Percentiles rank a stretch among this genome's conserved stretches.
Evolutionary conservation across 2,797 vertebrate species (phyloP).

Genomic region (Eulemur coronatus): DNA sequence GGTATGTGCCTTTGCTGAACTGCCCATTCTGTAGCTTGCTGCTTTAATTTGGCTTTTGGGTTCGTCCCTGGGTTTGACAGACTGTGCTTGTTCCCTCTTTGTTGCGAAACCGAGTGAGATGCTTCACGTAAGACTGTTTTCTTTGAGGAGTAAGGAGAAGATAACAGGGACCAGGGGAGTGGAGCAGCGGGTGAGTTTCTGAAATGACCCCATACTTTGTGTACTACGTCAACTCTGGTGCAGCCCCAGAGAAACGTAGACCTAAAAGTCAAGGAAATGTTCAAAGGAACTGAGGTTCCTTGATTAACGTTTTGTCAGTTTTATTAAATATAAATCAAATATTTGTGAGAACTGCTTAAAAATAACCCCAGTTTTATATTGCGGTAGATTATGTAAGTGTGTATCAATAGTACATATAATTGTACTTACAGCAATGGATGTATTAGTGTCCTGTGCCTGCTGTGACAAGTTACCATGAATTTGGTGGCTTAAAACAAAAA

Average conservation of each 20-base stretch:
- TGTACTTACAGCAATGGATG: neutral
- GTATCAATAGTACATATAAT: neutral
- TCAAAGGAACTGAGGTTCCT: neutral
- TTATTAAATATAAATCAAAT: neutral
- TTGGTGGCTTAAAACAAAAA: neutral
- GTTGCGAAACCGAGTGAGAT: neutral
- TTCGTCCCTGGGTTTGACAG: neutral
- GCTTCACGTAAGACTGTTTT: neutral
- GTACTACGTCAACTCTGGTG: neutral
- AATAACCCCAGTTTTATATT: neutral
- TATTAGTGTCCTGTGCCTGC: neutral
- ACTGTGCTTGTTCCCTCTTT: neutral
- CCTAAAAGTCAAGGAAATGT: neutral
- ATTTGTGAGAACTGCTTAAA: neutral
- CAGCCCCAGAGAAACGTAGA: neutral
- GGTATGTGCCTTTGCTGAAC: neutral
- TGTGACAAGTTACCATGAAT: neutral
- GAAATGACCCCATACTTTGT: neutral
- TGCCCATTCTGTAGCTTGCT: neutral
- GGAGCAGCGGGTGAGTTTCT: neutral
- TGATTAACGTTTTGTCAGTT: neutral
- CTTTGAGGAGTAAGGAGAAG: neutral
- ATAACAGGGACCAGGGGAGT: neutral
- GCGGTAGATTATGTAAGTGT: neutral
- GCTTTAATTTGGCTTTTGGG: neutral